A percentile compares a stretch with the other conserved stretches of the same genome.
Conservation (phyloP, 2,888 invertebrate genomes). For the Tetheella fluctuosa region DNA sequence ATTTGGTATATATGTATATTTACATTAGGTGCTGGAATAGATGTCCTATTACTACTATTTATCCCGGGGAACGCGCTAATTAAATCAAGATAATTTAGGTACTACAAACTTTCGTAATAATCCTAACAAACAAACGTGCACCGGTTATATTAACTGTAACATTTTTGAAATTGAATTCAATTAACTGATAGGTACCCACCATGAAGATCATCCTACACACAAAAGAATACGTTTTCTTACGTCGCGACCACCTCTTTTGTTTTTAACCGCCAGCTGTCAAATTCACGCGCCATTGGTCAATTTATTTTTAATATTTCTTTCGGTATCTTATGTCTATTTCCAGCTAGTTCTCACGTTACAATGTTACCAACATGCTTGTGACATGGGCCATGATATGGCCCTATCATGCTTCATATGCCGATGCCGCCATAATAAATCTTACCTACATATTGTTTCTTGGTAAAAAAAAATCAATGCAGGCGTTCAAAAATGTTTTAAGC, state of each 20-base stretch:
- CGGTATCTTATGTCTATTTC: slow-evolving; percentile 56
- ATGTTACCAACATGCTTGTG: slow-evolving; percentile 39
- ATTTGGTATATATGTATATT: no score
- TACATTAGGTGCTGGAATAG: no score
- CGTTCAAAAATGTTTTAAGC: background rate
- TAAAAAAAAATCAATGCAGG: background rate
- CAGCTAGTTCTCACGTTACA: slow-evolving; percentile 63
- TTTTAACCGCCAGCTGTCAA: slow-evolving; percentile 62
- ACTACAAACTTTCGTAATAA: no score
- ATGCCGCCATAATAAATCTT: background rate
- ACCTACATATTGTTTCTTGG: background rate
- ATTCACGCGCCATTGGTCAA: slow-evolving; percentile 69
- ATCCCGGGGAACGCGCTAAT: no score
- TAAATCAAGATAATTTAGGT: no score
- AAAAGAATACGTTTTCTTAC: no score
- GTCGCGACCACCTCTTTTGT: slow-evolving; percentile 44
- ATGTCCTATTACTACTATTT: no score
- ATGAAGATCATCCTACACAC: no score
- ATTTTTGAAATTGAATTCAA: slow-evolving; percentile 20
- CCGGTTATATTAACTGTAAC: slow-evolving; percentile 18
- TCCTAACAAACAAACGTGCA: no score
- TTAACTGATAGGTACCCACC: slow-evolving; percentile 13
- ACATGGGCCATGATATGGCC: slow-evolving; percentile 29
- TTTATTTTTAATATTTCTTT: slow-evolving; percentile 63
- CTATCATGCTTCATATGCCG: background rate